Base-by-base conservation (phyloP, 2,113 vertebrate genomes). In the Nicator chloris region DNA sequence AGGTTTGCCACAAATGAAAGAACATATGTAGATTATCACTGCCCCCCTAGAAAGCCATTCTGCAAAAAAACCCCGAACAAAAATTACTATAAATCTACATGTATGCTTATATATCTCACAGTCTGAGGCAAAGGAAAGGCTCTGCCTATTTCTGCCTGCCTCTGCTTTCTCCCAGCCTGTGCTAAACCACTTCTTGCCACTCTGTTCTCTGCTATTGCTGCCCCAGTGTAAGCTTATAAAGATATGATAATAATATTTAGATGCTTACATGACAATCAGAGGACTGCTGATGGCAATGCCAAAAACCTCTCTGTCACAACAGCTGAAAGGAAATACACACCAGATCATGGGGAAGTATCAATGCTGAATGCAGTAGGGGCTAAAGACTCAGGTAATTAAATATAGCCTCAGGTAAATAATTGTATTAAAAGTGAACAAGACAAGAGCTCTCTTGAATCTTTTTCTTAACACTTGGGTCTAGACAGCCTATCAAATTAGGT, bases 401-500 rank as follows among this genome's bases (percentile, higher is more conserved):
- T 33, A 72, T 13, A 81, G 50, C 68, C 40, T 73, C 28, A 44
- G 68, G 64, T 51, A 60, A 11, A 35, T 42, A 39, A 42, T 39
- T 77, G 31, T 72, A 30, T 45, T 60, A 35, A 45, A 83, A 79
- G 18, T 49, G 24, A 83, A 7, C 47, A 83, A 72, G 59, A 7
- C 47, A 83, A 72, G 59, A 81, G 24, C n/a, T 86, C 31, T 77
- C 60, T 53, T 78, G 81, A 86, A 81, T 78, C 42, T 81, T 86
- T 83, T 42, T 68, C 39, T 22, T 17, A 71, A 45, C 23, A 47
- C 27, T 83, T 75, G 35, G 35, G 13, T 39, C 24, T 80, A 47
- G 53, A 35, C 45, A 80, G 27, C 13, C 20, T n/a, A 60, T n/a
- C 15, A 82, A 37, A 71, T 23, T 2, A 3, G 35, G 31, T 0